phyloP scores from a whole-genome alignment of 2,888 invertebrate genomes.

The Carabus problematicus region DNA sequence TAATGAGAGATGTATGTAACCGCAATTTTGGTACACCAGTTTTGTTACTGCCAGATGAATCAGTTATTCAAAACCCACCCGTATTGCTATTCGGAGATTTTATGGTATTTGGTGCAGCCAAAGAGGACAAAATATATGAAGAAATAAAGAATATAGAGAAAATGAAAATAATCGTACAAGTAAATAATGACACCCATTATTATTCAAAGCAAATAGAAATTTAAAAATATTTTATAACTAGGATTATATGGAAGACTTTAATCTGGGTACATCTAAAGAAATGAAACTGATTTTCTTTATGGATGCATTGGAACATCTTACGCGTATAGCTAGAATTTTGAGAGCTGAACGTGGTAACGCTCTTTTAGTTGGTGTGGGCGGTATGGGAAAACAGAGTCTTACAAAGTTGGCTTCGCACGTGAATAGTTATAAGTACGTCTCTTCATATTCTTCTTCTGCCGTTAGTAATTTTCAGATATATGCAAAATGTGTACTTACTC shows the following conservation, averaged over 20 bases:
- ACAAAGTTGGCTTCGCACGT: conserved; percentile 84
- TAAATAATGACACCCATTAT: conserved; percentile 52
- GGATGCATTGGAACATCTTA: conserved; percentile 88
- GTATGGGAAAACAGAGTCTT: conserved; percentile 89
- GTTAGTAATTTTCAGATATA: conserved; percentile 6
- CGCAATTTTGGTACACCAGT: conserved; percentile 70
- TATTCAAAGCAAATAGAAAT: conserved; percentile 19
- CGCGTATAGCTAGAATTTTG: conserved; percentile 83
- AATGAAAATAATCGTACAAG: conserved; percentile 74
- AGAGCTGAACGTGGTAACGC: conserved; percentile 88
- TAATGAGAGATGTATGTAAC: conserved; percentile 72
- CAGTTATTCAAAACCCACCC: conserved; percentile 68
- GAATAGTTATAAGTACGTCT: conserved; percentile 75
- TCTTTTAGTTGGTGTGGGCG: conserved; percentile 86
- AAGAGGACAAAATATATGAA: conserved; percentile 79
- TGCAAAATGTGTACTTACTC: neutral
- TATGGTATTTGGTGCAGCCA: conserved; percentile 74
- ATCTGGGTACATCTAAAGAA: conserved; percentile 75
- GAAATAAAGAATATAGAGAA: conserved; percentile 80
- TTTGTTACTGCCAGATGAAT: conserved; percentile 66
- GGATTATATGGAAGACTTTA: conserved; percentile 88
- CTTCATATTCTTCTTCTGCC: neutral
- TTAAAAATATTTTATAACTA: conserved; percentile 52
- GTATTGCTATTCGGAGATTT: conserved; percentile 86
- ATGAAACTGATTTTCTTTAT: conserved; percentile 88